Percentiles rank a stretch among this genome's conserved stretches.
Conservation (phyloP, 2,113 vertebrate species). For the Rhinopomastus cyanomelas region DNA sequence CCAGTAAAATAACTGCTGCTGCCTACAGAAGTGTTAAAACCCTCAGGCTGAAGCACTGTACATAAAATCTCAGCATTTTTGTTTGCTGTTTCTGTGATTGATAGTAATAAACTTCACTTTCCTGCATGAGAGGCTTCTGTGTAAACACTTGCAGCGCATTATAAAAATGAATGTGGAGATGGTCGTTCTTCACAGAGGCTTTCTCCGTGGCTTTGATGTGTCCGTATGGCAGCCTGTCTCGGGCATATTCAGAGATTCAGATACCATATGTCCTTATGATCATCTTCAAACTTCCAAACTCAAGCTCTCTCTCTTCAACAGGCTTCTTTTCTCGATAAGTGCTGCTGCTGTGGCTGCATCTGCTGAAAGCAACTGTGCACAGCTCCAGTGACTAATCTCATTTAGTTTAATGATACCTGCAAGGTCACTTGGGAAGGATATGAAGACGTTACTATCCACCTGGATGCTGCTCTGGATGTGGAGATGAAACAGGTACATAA, state of each 20-base stretch:
- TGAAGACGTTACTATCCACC: background rate
- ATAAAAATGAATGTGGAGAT: constrained; percentile 41
- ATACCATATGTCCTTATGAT: constrained; percentile 54
- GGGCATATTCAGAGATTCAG: constrained; percentile 46
- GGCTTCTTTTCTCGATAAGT: constrained; percentile 25
- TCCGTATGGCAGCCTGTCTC: constrained; percentile 49
- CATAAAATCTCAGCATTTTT: constrained; percentile 59
- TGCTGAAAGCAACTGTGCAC: constrained; percentile 14
- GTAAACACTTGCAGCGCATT: constrained; percentile 52
- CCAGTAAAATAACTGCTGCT: constrained; percentile 49
- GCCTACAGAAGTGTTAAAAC: constrained; percentile 40
- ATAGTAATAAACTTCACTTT: constrained; percentile 47
- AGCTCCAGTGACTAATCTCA: constrained; percentile 27
- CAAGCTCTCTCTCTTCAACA: background rate
- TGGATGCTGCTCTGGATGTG: background rate
- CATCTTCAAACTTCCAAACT: constrained; percentile 29
- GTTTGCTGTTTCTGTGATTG: constrained; percentile 48
- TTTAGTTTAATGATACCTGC: constrained; percentile 16
- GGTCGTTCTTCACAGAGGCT: constrained; percentile 18
- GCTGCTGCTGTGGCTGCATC: constrained; percentile 49
- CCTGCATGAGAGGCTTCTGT: constrained; percentile 39
- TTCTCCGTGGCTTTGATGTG: background rate
- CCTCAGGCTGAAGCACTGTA: constrained; percentile 41
- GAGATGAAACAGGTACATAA: background rate
- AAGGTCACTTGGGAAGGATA: constrained; percentile 42